phyloP scores from a whole-genome alignment of 2,113 vertebrate species.

The Chrysochloris asiatica region DNA sequence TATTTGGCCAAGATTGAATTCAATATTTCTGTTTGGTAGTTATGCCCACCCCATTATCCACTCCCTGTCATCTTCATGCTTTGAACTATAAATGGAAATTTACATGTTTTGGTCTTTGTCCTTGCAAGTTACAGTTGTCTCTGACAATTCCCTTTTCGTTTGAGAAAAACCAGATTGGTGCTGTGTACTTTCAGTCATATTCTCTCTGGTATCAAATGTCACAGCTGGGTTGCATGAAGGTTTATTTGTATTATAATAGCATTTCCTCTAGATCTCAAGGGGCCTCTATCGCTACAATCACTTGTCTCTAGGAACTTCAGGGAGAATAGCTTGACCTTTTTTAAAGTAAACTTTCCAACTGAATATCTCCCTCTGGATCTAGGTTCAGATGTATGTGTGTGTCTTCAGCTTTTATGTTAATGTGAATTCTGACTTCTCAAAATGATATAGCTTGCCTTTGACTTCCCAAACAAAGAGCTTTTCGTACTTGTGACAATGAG shows the following conservation, averaged over 20 bases:
- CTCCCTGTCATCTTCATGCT: neutral
- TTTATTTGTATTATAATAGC: conserved; percentile 76
- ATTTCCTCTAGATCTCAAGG: conserved; percentile 73
- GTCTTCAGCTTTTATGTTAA: conserved; percentile 59
- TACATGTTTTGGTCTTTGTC: conserved; percentile 58
- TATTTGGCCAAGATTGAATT: conserved; percentile 1
- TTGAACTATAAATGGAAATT: conserved; percentile 62
- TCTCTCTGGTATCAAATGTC: conserved; percentile 75
- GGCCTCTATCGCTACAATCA: conserved; percentile 68
- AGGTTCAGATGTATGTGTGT: conserved; percentile 41
- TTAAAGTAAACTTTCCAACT: conserved; percentile 72
- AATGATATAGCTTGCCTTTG: conserved; percentile 13
- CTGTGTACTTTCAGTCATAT: conserved; percentile 65
- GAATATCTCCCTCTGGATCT: conserved; percentile 67
- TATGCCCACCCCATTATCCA: neutral
- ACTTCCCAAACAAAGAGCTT: conserved; percentile 41
- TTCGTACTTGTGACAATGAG: conserved; percentile 21
- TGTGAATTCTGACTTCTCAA: conserved; percentile 60
- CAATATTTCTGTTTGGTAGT: conserved; percentile 46
- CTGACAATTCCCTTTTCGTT: conserved; percentile 65
- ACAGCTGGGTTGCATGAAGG: conserved; percentile 64
- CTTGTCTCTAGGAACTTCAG: conserved; percentile 71
- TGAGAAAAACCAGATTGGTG: conserved; percentile 65
- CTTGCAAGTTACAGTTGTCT: conserved; percentile 49
- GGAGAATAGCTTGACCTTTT: conserved; percentile 76